Base-by-base conservation (phyloP, 2,113 vertebrate species). In the Lophochroa leadbeateri region DNA sequence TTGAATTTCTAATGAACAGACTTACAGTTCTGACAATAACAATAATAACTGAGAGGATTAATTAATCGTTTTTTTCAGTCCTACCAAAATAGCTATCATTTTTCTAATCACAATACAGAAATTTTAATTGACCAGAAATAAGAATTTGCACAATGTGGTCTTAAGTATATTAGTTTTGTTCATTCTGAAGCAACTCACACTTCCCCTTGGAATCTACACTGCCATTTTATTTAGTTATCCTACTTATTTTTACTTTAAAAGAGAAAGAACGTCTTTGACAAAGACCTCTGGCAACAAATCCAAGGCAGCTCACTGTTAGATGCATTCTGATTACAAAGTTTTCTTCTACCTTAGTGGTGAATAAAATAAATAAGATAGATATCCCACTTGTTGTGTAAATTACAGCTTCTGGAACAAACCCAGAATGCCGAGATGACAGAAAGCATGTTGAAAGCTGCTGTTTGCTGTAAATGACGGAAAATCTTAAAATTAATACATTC, bases 31-130 rank as follows among this genome's bases (percentile, higher is more conserved):
- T 92, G 58, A 91, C 67, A 94, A 80, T 60, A 95, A 90, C 75
- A 98, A 89, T 91, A 97, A 91, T 81, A 97, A 96, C 88, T 98
- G 92, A 97, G 87, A 94, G 81, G 93, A 96, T 97, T 97, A 97
- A 97, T 97, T 98, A 97, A 97, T 94, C 81, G 95, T 80, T 60
- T 95, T 96, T 93, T 96, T 94, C 81, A 97, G 80, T 91, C 84
- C 88, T 89, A 94, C 78, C 60, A 94, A 96, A 97, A 95, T 93
- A 21, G 95, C 88, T 96, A 90, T 96, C 95, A 96, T 97, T 18
- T 86, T 91, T 96, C 82, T 87, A 96, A 97, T 97, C 90, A 94
- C 86, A 97, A 80, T 82, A 85, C 87, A 97, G 55, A 67, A 75
- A 84, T 95, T 97, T 96, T 94, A 94, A 95, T 95, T 95, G 92